Evolutionary conservation across 2,113 vertebrate species (phyloP).

Genomic region (Hypomesus transpacificus): DNA sequence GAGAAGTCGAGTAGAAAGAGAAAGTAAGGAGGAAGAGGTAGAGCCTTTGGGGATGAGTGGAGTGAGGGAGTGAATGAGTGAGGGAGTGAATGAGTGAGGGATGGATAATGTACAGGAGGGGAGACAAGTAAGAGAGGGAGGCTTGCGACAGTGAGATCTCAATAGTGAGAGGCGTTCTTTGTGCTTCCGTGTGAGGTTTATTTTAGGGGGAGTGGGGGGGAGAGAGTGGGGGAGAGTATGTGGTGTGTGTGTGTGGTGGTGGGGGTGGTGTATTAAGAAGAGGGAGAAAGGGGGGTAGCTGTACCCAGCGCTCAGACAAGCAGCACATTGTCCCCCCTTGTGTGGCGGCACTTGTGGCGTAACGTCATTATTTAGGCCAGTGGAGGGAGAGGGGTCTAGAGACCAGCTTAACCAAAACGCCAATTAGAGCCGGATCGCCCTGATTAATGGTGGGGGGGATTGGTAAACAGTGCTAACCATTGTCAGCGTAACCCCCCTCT

Average conservation of each 20-base stretch:
- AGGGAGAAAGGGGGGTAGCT: conserved; percentile 49
- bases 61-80: conserved; percentile 5
- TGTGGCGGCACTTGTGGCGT: conserved; percentile 70
- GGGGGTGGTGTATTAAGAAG: not conserved
- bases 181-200: conserved; percentile 69
- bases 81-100: conserved; percentile 5
- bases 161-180: conserved; percentile 72
- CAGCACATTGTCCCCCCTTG: conserved; percentile 68
- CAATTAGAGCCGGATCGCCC: conserved; percentile 73
- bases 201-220: conserved; percentile 56
- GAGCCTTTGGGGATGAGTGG: not conserved
- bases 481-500: conserved; percentile 47
- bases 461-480: conserved; percentile 69
- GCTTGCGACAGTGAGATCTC: conserved; percentile 68
- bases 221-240: conserved; percentile 1
- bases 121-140: conserved; percentile 54
- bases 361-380: conserved; percentile 72
- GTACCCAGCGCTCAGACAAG: conserved; percentile 64
- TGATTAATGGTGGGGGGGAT: conserved; percentile 71
- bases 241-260: conserved; percentile 14
- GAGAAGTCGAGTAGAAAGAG: not conserved
- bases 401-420: conserved; percentile 73
- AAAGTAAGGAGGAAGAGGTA: conserved; percentile 28
- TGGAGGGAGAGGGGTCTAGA: conserved; percentile 65
- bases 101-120: not conserved